Percentiles rank a stretch among this genome's conserved stretches.
phyloP scores from a whole-genome alignment of 2,113 vertebrate genomes.

The Hemibagrus wyckioides region DNA sequence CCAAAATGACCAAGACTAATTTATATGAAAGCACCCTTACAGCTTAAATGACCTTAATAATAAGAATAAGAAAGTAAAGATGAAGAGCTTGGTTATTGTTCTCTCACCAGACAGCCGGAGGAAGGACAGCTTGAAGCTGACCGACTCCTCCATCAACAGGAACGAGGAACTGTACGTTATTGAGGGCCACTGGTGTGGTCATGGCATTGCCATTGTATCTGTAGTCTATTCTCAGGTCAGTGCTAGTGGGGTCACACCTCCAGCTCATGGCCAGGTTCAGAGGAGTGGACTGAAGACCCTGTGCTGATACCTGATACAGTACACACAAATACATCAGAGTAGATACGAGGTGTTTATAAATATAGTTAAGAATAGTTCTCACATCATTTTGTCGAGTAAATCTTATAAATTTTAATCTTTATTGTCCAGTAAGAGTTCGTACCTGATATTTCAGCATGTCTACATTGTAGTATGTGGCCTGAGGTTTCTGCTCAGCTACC shows the following conservation, averaged over 20 bases:
- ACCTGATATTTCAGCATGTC: conserved; percentile 99
- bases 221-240: conserved; percentile 96
- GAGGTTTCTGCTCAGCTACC: conserved; percentile 96
- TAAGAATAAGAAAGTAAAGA: background rate
- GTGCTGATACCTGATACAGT: conserved; percentile 83
- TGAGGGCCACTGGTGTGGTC: conserved; percentile 85
- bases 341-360: background rate
- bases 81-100: background rate
- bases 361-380: background rate
- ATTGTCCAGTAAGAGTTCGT: conserved; percentile 38
- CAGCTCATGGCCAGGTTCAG: conserved; percentile 95
- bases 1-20: background rate
- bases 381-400: background rate
- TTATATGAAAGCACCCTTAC: background rate
- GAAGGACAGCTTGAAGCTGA: conserved; percentile 94
- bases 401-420: too few relatives aligned
- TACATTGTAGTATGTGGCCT: conserved; percentile 98
- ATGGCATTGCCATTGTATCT: conserved; percentile 96
- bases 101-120: conserved; percentile 90
- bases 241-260: conserved; percentile 91
- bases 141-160: conserved; percentile 91
- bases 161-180: conserved; percentile 97
- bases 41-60: background rate
- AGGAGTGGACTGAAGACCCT: conserved; percentile 89
- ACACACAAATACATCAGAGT: conserved; percentile 4